These are phyloP conservation scores for Eilema sororculum DNA, from an alignment of 2,888 invertebrate genomes.

Conservation along the genomic window DNA sequence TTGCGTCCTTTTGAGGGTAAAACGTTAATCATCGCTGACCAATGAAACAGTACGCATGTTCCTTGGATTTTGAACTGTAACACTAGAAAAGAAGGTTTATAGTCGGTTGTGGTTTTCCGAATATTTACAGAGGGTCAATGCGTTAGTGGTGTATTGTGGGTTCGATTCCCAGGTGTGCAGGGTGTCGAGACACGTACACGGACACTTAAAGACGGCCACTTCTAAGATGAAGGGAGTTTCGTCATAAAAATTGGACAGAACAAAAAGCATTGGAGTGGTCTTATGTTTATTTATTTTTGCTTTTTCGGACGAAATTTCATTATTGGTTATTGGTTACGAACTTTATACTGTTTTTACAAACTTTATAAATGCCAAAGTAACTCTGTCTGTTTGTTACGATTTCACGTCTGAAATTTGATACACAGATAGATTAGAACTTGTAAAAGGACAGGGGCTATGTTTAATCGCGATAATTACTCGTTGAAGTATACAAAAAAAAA, in stretches of 20 bases:
- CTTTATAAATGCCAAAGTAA: no score
- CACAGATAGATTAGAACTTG: no score
- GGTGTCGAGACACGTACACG: conserved; percentile 81
- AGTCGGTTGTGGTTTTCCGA: conserved; percentile 48
- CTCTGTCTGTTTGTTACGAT: no score
- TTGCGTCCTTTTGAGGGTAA: conserved; percentile 59
- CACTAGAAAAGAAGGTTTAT: conserved; percentile 37
- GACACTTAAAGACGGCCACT: conserved; percentile 84
- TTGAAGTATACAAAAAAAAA: no score
- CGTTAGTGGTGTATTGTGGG: conserved; percentile 82
- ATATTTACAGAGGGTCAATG: conserved; percentile 74
- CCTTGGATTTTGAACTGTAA: conserved; percentile 51
- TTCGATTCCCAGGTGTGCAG: conserved; percentile 87
- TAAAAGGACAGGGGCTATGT: no score
- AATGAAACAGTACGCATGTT: conserved; percentile 40
- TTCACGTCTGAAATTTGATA: no score
- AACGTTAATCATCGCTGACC: conserved; percentile 82
- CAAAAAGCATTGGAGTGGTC: conserved; percentile 64
- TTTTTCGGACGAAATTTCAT: conserved; percentile 7
- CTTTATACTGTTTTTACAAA: not conserved
- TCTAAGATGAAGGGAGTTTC: conserved; percentile 84
- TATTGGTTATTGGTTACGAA: not conserved
- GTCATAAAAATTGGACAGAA: conserved; percentile 85
- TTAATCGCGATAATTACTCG: no score
- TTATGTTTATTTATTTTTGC: conserved; percentile 39